Evolutionary conservation across 2,113 vertebrate genomes (phyloP), one percentile per base, ranked within the genome.

Genomic region (Aldabrachelys gigantea): DNA sequence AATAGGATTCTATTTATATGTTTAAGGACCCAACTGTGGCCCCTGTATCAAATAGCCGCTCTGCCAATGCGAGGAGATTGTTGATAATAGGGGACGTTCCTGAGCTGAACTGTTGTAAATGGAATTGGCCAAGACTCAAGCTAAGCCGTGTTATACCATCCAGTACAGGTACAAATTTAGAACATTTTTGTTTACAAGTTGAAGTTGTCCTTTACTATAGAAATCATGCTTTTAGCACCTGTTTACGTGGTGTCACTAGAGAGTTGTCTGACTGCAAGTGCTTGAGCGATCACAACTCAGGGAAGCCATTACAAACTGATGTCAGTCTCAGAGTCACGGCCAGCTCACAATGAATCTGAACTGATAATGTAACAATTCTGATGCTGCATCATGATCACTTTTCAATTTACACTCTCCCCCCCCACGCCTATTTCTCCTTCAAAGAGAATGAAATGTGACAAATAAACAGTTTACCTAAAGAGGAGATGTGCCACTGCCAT

Each of bases 1-100:
- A 95, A 35, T 65, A 52, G 82, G 72, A 38, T 92, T 88, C 89
- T 95, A 96, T 96, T 97, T 93, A 93, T 95, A 57, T 27, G 53
- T 96, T 88, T 88, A 91, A 96, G 81, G 81, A 86, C 83, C 87
- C 93, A 89, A 91, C 24, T 86, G 83, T 72, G 91, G 85, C 49
- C 29, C 93, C 83, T 84, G 79, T 62, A 72, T 78, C 85, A 93
- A 94, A 92, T 82, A 93, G 41, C 72, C 92, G 80, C 69, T 94
- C 80, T 94, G 89, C 78, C 93, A 75, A 44, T 88, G 27, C 91
- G 85, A 91, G 83, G 21, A 91, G 83, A 91, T 41, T 69, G 56
- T 7, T 94, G 81, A 35, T 92, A 94, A 88, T 47, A 57, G 90
- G 91, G 92, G 88, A 88, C 1, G 8, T 88, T 91, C 69, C 52